phyloP scores from a whole-genome alignment of 2,888 invertebrate genomes.

The Drosophila greeni region DNA sequence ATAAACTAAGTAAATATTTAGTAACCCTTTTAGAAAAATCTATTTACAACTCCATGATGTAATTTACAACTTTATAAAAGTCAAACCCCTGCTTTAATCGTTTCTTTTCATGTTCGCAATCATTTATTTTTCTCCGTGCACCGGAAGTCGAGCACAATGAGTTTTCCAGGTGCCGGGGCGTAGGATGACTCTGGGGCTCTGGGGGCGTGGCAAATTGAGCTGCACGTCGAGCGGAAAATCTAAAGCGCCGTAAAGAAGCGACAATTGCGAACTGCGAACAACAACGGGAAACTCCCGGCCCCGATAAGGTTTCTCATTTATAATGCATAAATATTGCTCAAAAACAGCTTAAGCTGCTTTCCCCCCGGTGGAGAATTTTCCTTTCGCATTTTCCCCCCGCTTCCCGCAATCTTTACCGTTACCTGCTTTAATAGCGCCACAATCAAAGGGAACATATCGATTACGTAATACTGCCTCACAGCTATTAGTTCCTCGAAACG shows the following conservation, averaged over 20 bases:
- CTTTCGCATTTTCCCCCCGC: not conserved
- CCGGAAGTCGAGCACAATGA: conserved; percentile 26
- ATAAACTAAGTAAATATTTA: too few species aligned
- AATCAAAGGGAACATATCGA: conserved; percentile 12
- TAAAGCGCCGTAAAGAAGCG: conserved; percentile 51
- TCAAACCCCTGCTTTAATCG: not conserved
- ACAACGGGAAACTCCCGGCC: conserved; percentile 38
- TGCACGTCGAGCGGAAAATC: conserved; percentile 37
- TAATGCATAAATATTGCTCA: conserved; percentile 34
- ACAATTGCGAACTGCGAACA: conserved; percentile 45
- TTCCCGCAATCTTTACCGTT: too few species aligned
- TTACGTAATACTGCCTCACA: conserved; percentile 1
- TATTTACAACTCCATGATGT: too few species aligned
- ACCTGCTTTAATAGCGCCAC: not conserved
- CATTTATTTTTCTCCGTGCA: not conserved
- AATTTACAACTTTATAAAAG: too few species aligned
- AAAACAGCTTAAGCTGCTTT: conserved; percentile 12
- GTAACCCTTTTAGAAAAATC: too few species aligned
- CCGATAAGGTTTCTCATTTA: conserved; percentile 45
- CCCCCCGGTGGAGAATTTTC: not conserved
- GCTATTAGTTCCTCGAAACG: not conserved
- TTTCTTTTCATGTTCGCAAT: not conserved
- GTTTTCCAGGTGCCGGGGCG: conserved; percentile 1
- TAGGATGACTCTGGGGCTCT: not conserved
- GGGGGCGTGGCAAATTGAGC: conserved; percentile 37